phyloP scores from a whole-genome alignment of 2,888 invertebrate genomes.

The Noctua comes region DNA sequence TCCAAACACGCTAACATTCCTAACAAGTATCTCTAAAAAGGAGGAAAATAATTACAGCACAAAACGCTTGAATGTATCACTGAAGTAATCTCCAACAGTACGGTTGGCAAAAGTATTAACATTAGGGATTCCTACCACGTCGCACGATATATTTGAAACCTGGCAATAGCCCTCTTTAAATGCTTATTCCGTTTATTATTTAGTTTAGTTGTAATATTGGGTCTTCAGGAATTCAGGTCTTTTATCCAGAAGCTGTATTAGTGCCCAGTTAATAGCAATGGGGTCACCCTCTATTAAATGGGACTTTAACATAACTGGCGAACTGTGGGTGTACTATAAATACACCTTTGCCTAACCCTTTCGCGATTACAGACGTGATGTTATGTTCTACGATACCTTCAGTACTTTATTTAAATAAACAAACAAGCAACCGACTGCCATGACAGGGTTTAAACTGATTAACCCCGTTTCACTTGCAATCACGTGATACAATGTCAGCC shows the following conservation, averaged over 20 bases:
- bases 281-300: not conserved
- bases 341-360: not conserved
- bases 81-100: slow-evolving; percentile 48
- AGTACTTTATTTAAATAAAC: slow-evolving; percentile 57
- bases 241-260: not conserved
- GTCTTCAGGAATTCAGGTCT: slow-evolving; percentile 1
- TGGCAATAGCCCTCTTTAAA: slow-evolving; percentile 41
- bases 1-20: slow-evolving; percentile 1
- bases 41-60: slow-evolving; percentile 36
- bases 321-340: not conserved
- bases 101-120: slow-evolving; percentile 28
- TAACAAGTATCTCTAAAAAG: slow-evolving; percentile 21
- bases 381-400: slow-evolving; percentile 36
- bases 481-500: slow-evolving; percentile 59
- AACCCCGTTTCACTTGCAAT: slow-evolving; percentile 69
- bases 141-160: slow-evolving; percentile 44
- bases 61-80: slow-evolving; percentile 31
- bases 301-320: not conserved
- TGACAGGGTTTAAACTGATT: slow-evolving; percentile 70
- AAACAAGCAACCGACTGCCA: slow-evolving; percentile 40
- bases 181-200: slow-evolving; percentile 57
- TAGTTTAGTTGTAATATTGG: slow-evolving; percentile 1
- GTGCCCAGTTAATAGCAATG: not conserved
- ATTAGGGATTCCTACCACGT: slow-evolving; percentile 58
- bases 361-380: no score